Conservation (phyloP, 2,113 vertebrate species). For the Archocentrus centrarchus region DNA sequence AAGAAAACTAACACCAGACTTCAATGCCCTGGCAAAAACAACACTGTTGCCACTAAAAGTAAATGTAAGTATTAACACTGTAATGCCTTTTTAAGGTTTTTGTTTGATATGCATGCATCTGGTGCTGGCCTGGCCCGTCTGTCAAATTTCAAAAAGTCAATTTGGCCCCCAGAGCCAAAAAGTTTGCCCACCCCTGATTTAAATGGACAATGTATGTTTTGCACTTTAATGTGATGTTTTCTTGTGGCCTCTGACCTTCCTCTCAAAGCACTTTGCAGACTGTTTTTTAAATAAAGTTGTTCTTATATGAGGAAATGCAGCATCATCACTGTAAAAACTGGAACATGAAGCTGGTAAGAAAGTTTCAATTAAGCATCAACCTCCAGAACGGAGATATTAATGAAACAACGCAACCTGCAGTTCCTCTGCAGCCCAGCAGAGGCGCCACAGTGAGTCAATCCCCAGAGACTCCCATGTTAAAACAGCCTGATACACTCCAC, state of each 20-base stretch:
- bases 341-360: background rate
- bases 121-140: no score
- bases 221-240: background rate
- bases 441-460: background rate
- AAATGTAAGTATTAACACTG: no score
- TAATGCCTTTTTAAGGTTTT: no score
- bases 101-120: no score
- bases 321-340: background rate
- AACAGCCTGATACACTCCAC: background rate
- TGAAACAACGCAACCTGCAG: background rate
- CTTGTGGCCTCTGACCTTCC: accelerated
- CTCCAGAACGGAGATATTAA: background rate
- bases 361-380: background rate
- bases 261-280: background rate
- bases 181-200: no score
- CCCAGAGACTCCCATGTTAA: background rate
- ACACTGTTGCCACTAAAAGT: no score
- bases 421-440: background rate
- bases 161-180: no score
- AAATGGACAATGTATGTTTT: no score
- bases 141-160: no score
- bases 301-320: no score
- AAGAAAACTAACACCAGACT: no score
- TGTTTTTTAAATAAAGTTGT: background rate
- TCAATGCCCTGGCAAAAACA: no score